These are phyloP conservation scores for Euplexia lucipara DNA, from an alignment of 2,888 invertebrate species.

Conservation along the genomic window DNA sequence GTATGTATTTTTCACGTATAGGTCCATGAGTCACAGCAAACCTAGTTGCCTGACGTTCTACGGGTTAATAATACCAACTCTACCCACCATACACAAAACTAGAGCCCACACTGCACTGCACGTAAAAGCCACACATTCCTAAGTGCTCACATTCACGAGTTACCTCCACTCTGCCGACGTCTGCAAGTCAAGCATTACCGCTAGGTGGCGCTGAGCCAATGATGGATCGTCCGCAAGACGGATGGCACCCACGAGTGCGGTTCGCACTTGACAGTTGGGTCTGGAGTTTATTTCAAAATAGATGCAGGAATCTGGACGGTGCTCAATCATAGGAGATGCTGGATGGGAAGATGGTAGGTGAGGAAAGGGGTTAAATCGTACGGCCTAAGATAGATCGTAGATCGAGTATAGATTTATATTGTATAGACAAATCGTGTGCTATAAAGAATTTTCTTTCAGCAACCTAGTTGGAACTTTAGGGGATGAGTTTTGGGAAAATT, in stretches of 20 bases:
- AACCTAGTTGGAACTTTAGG: too few species aligned
- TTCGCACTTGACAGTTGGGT: constrained; percentile 35
- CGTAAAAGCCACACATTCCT: constrained; percentile 10
- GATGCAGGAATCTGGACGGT: constrained; percentile 50
- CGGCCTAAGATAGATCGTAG: too few species aligned
- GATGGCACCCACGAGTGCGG: constrained; percentile 56
- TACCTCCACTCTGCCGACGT: constrained; percentile 29
- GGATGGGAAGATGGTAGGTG: constrained; percentile 21
- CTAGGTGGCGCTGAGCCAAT: constrained; percentile 47
- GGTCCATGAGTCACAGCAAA: too few species aligned
- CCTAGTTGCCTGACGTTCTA: too few species aligned
- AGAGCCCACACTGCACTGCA: constrained; percentile 2
- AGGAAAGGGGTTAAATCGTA: too few species aligned
- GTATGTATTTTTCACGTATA: too few species aligned
- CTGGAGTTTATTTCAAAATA: constrained; percentile 54
- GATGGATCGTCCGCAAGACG: constrained; percentile 66
- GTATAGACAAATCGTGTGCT: too few species aligned
- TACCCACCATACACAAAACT: not conserved
- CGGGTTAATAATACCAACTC: not conserved
- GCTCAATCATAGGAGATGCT: constrained; percentile 33
- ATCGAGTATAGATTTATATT: not conserved
- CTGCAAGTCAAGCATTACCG: constrained; percentile 46
- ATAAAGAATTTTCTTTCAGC: too few species aligned
- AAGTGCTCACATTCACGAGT: constrained; percentile 1
- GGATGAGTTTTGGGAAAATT: too few species aligned